Base-by-base conservation (phyloP, 53 echinoderm and acorn worm genomes). In the Actinopyga echinites region DNA sequence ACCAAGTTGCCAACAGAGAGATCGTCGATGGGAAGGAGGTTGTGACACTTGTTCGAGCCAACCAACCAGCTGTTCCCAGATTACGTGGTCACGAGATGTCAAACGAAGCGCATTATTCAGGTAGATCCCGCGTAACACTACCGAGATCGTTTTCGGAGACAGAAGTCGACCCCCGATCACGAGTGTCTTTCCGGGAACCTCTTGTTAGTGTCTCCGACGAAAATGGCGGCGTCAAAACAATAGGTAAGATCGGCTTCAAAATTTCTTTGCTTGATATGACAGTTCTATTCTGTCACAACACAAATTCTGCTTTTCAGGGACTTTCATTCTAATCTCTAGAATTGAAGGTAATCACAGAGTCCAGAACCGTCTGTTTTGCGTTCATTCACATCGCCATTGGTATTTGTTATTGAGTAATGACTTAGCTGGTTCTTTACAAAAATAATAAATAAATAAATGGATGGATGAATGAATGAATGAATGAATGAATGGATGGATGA, bases 151-250 rank as follows among this genome's bases (percentile, higher is more conserved):
- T 54, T 56, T 77, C 77, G 29, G 60, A 80, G 24, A 32, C 21
- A 34, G 12, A 30, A 19, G 10, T 61, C 33, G 63, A 62, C 34
- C 60, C 40, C n/a, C 22, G 42, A 12, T 25, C 36, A 29, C 23
- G 29, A 43, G 81, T 80, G 7, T 80, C 81, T 11, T 80, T 80
- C 62, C 36, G 81, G 17, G 81, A 80, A 22, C 81, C 81, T 11
- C 61, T 80, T 4, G 81, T 60, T 21, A 80, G 81, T 36, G 78
- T 6, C 20, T 42, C 81, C 1, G 81, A 80, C 34, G 33, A 57
- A 23, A 59, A 62, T 23, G 11, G 31, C 11, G 38, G 42, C 40
- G 45, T 80, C 32, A 61, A 61, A 40, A 80, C 81, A 12, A 61
- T 80, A 25, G 81, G 81, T 80, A 26, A 60, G 81, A 23, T 22